Evolutionary conservation across 2,113 vertebrate genomes (phyloP), one percentile per base, ranked within the genome.

Genomic region (Zeus faber): DNA sequence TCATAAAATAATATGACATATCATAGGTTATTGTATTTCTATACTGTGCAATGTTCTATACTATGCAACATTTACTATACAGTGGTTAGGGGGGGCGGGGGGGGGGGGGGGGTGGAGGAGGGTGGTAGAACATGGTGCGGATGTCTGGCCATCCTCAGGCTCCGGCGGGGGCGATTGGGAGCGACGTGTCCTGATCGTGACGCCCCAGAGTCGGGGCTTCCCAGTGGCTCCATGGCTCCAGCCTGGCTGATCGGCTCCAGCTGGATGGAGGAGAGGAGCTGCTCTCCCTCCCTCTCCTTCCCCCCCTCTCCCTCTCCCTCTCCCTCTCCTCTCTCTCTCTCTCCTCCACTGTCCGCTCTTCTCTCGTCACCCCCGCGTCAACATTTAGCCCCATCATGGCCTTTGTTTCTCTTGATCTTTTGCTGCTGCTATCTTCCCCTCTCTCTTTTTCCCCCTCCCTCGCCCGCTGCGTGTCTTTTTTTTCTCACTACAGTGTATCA

Each of bases 161-260:
- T 41, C 61, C 40, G 71, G 79, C 67, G 54, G 67, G 43, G 40
- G 50, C 47, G 68, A 87, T 87, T 83, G 76, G 54, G 64, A 80
- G 47, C 79, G 81, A 90, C 59, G 50, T 76, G 70, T 74, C 70
- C 57, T 16, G 71, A 74, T 70, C 70, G 48, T 55, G 60, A 66
- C 46, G 41, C 57, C 60, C 59, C 53, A 13, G 60, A 68, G 67
- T 39, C 62, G 67, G 83, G 74, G 72, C 62, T 69, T 74, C 68
- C 66, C 27, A 55, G 17, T 18, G 77, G 78, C 76, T 82, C 50
- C 50, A 22, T 61, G 78, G 72, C 76, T 83, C 76, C 79, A 83
- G 71, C 5, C 71, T 80, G 83, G 57, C 82, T 85, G 73, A 87
- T 80, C 55, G 58, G 67, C 59, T 77, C 76, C 85, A 88, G 83